Evolutionary conservation across 2,888 invertebrate species (phyloP).

Genomic region (Trachelus stipa): DNA sequence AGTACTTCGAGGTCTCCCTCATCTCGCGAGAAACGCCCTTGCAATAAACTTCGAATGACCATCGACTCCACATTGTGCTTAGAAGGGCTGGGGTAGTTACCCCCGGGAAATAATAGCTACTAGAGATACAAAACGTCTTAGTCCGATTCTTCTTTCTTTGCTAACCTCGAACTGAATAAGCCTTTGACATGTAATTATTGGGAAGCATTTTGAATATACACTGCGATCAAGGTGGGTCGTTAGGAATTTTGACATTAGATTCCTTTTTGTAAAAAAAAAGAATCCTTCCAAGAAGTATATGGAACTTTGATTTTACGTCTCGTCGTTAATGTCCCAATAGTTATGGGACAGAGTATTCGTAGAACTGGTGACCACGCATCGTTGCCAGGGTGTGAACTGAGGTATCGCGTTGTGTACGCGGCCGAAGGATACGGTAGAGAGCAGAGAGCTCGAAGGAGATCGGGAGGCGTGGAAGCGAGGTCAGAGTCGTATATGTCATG

Average conservation of each 20-base stretch:
- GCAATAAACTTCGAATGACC: conserved; percentile 61
- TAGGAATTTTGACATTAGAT: not conserved
- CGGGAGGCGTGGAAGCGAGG: conserved; percentile 11
- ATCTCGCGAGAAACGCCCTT: conserved; percentile 46
- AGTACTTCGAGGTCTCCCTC: conserved; percentile 45
- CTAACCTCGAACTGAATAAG: not conserved
- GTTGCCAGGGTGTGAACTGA: not conserved
- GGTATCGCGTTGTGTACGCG: not conserved
- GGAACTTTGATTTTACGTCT: not conserved
- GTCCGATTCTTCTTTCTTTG: not conserved
- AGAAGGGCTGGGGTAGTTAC: not conserved
- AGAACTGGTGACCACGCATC: conserved; percentile 3
- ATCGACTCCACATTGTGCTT: conserved; percentile 33
- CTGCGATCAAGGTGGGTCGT: not conserved
- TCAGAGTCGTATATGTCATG: conserved; percentile 38
- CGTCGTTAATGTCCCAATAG: conserved; percentile 4
- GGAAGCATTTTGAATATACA: not conserved
- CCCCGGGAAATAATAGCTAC: not conserved
- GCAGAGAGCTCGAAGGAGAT: conserved; percentile 19
- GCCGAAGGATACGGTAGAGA: not conserved
- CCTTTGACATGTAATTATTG: not conserved
- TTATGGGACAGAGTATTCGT: conserved; percentile 1
- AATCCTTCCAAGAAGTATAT: not conserved
- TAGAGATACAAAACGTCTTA: not conserved
- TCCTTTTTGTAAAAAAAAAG: not conserved